A percentile compares a stretch with the other conserved stretches of the same genome.
phyloP scores from a whole-genome alignment of 2,888 invertebrate genomes.

The Lasioglossum lativentre region DNA sequence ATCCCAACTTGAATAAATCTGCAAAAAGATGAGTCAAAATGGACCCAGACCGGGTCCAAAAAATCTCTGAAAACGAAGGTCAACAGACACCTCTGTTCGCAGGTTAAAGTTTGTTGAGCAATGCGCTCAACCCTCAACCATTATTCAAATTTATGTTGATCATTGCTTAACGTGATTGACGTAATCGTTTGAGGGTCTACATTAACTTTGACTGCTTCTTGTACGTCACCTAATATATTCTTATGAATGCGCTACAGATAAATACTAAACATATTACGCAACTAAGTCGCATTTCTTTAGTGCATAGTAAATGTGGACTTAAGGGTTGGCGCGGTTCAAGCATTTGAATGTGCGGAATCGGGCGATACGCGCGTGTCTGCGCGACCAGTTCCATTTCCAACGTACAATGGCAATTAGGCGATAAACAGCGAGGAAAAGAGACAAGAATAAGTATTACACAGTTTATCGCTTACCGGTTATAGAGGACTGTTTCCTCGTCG shows the following conservation, averaged over 20 bases:
- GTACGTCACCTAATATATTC: not conserved
- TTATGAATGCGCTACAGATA: not conserved
- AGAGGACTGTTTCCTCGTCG: slow-evolving; percentile 79
- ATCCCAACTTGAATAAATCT: not conserved
- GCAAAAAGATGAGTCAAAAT: not conserved
- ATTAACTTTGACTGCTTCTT: not conserved
- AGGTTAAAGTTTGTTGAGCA: not conserved
- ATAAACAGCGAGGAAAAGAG: not conserved
- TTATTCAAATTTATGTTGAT: not conserved
- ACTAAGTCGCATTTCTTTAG: not conserved
- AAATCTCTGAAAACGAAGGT: not conserved
- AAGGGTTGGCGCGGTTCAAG: not conserved
- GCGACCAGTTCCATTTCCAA: not conserved
- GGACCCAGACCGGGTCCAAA: not conserved
- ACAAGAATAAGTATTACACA: not conserved
- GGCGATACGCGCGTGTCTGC: slow-evolving; percentile 34
- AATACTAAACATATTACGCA: not conserved
- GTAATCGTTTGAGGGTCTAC: not conserved
- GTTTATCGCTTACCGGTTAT: slow-evolving; percentile 76
- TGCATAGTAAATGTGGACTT: not conserved
- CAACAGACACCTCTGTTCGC: not conserved
- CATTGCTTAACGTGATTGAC: not conserved
- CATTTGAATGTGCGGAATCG: slow-evolving; percentile 11
- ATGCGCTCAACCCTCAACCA: not conserved
- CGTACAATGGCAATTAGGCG: slow-evolving; percentile 15